phyloP scores from a whole-genome alignment of 2,797 vertebrate genomes.

The Halcyon badia region DNA sequence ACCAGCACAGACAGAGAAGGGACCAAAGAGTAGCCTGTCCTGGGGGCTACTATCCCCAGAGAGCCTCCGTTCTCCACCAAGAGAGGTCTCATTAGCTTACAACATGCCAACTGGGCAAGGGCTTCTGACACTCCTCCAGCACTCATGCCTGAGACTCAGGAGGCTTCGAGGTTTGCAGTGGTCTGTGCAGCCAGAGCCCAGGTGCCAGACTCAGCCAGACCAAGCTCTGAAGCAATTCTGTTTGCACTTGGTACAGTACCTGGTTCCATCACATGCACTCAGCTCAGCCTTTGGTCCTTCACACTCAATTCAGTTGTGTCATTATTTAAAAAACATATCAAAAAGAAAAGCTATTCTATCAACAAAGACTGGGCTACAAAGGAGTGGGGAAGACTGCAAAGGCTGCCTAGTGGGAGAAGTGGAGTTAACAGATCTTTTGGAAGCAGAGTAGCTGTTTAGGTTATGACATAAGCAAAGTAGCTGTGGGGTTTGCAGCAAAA shows the following conservation, averaged over 20 bases:
- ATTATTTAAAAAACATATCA: not conserved
- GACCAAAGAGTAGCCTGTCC: not conserved
- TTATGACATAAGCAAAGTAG: not conserved
- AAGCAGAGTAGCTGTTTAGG: not conserved
- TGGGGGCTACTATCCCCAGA: too few relatives aligned
- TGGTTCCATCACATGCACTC: not conserved
- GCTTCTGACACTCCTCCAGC: not conserved
- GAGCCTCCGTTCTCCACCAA: not conserved
- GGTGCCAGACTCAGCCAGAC: not conserved
- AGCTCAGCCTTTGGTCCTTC: not conserved
- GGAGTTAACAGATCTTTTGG: not conserved
- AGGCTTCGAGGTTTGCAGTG: not conserved
- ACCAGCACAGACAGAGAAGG: not conserved
- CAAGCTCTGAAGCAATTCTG: not conserved
- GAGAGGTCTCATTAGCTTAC: not conserved
- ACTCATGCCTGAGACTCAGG: not conserved
- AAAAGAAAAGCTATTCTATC: not conserved
- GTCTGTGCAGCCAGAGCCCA: not conserved
- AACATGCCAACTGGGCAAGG: not conserved
- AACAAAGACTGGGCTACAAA: not conserved
- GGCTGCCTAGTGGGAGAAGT: not conserved
- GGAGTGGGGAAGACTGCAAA: not conserved
- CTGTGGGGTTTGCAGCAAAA: not conserved
- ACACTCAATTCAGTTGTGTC: rapidly evolving
- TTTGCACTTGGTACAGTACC: not conserved